Conservation (phyloP, 2,888 invertebrate species). For the Nomada ferruginata region DNA sequence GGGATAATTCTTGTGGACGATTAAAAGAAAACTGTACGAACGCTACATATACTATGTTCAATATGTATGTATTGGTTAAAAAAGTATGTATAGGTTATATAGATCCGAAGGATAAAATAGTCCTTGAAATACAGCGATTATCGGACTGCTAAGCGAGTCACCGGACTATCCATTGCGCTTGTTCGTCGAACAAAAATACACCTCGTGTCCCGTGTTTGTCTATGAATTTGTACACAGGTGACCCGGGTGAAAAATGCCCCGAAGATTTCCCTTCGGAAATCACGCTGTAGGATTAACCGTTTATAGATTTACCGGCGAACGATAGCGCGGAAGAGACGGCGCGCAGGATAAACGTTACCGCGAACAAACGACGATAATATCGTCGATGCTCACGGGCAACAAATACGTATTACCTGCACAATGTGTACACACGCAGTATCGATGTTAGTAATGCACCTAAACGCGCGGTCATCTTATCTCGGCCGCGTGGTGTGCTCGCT, state of each 20-base stretch:
- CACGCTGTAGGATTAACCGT: constrained; percentile 76
- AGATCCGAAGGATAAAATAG: too few relatives aligned
- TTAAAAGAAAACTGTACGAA: not conserved
- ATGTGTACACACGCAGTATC: constrained; percentile 64
- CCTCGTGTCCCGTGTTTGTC: not conserved
- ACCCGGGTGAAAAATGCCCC: constrained; percentile 2
- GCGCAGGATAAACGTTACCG: constrained; percentile 66
- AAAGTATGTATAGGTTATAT: too few relatives aligned
- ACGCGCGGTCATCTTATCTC: constrained; percentile 69
- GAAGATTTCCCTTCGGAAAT: constrained; percentile 69
- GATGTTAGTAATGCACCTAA: constrained; percentile 67
- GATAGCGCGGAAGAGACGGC: constrained; percentile 60
- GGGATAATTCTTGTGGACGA: not conserved
- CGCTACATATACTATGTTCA: not conserved
- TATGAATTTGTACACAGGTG: constrained; percentile 17
- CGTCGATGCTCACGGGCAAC: constrained; percentile 62
- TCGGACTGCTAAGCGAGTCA: not conserved
- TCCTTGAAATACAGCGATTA: too few relatives aligned
- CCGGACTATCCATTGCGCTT: not conserved
- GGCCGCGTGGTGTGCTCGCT: constrained; percentile 63
- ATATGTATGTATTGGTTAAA: not conserved
- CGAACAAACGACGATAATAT: constrained; percentile 68
- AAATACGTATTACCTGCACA: constrained; percentile 71
- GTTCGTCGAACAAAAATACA: not conserved
- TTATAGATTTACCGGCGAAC: constrained; percentile 79